Evolutionary conservation across 2,113 vertebrate genomes (phyloP).

Genomic region (Desmodus rotundus): DNA sequence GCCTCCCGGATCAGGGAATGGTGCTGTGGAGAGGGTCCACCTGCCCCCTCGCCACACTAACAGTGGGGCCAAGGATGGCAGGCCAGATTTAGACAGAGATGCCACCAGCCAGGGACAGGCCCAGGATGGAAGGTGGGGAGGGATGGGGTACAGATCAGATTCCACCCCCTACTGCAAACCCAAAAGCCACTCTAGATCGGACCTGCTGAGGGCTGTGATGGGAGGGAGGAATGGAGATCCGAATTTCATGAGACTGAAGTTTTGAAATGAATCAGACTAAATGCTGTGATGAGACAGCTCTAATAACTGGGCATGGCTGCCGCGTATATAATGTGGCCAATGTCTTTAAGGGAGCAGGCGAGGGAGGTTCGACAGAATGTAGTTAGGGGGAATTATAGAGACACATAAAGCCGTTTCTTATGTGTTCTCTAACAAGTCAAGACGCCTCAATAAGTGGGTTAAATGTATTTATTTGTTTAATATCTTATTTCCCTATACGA

Average conservation of each 20-base stretch:
- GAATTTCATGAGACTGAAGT: not conserved
- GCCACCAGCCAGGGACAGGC: not conserved
- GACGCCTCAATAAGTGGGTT: not conserved
- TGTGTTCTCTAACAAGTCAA: not conserved
- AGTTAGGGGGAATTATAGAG: not conserved
- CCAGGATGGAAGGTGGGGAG: not conserved
- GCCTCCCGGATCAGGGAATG: not conserved
- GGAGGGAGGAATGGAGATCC: not conserved
- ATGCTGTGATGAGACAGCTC: not conserved
- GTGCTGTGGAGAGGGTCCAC: not conserved
- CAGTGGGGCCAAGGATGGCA: not conserved
- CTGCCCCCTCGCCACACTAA: not conserved
- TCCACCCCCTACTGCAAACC: not conserved
- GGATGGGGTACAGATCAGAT: accelerated
- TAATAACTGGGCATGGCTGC: not conserved
- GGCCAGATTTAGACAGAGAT: not conserved
- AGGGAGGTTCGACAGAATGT: not conserved
- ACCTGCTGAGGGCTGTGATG: not conserved
- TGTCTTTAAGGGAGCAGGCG: not conserved
- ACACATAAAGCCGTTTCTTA: accelerated
- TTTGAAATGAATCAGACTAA: not conserved
- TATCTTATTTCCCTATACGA: not conserved
- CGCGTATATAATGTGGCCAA: not conserved
- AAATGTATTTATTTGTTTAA: not conserved
- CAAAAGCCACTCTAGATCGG: accelerated